Evolutionary conservation across 2,113 vertebrate genomes (phyloP).

Genomic region (Rallus limicola): DNA sequence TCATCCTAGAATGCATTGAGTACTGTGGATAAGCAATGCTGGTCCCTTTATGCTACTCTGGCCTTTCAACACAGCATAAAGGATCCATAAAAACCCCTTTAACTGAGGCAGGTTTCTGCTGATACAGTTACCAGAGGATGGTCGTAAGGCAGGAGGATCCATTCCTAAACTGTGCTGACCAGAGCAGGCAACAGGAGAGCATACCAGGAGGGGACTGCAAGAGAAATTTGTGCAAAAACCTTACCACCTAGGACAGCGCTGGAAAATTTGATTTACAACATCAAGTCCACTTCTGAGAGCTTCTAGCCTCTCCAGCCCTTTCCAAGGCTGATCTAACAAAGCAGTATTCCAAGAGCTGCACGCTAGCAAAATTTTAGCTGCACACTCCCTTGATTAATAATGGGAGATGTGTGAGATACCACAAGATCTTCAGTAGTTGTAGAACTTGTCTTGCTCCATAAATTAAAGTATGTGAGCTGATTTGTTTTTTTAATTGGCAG

Average conservation of each 20-base stretch:
- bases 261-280: not conserved
- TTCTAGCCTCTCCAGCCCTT: not conserved
- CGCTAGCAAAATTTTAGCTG: not conserved
- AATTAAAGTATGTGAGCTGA: not conserved
- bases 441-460: not conserved
- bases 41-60: constrained; percentile 71
- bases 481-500: not conserved
- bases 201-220: not conserved
- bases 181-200: not conserved
- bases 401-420: not conserved
- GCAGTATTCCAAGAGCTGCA: not conserved
- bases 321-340: not conserved
- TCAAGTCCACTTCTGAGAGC: not conserved
- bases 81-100: constrained; percentile 45
- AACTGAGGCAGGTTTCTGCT: not conserved
- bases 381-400: not conserved
- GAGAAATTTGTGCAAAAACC: not conserved
- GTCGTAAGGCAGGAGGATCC: not conserved
- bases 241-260: not conserved
- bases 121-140: not conserved
- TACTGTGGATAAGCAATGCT: constrained; percentile 56
- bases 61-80: constrained; percentile 67
- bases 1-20: constrained; percentile 10
- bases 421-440: not conserved
- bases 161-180: not conserved